phyloP scores from a whole-genome alignment of 2,797 vertebrate species.

The Xenentodon cancila region DNA sequence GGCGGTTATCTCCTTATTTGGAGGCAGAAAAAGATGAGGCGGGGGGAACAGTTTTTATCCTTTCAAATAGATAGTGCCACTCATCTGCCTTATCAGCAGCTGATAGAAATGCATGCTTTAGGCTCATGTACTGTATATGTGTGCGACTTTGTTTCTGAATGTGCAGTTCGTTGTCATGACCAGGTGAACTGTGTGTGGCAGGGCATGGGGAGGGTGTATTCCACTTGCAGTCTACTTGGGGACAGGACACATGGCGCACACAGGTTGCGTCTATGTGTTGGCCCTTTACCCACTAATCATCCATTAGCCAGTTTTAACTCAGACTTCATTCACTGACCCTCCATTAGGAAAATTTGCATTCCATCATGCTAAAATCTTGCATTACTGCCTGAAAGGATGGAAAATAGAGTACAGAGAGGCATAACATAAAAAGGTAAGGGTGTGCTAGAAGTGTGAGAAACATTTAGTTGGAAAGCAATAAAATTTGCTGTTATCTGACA shows the following conservation, averaged over 20 bases:
- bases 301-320: conserved; percentile 68
- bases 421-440: conserved; percentile 22
- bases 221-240: too few relatives aligned
- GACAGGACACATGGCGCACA: background rate
- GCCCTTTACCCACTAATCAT: conserved; percentile 51
- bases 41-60: conserved; percentile 82
- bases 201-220: background rate
- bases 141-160: conserved; percentile 32
- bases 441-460: conserved; percentile 43
- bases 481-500: conserved; percentile 41
- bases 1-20: conserved; percentile 83
- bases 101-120: conserved; percentile 80
- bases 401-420: conserved; percentile 30
- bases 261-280: conserved; percentile 8
- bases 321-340: conserved; percentile 59
- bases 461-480: conserved; percentile 42
- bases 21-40: conserved; percentile 80
- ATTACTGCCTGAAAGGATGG: conserved; percentile 43
- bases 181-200: background rate
- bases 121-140: conserved; percentile 24
- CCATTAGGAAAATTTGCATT: conserved; percentile 73
- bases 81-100: conserved; percentile 88
- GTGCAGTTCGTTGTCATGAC: conserved; percentile 19
- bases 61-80: conserved; percentile 90
- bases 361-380: conserved; percentile 56